Conservation (phyloP, 2,797 vertebrate genomes). For the Alfaro cultratus region DNA sequence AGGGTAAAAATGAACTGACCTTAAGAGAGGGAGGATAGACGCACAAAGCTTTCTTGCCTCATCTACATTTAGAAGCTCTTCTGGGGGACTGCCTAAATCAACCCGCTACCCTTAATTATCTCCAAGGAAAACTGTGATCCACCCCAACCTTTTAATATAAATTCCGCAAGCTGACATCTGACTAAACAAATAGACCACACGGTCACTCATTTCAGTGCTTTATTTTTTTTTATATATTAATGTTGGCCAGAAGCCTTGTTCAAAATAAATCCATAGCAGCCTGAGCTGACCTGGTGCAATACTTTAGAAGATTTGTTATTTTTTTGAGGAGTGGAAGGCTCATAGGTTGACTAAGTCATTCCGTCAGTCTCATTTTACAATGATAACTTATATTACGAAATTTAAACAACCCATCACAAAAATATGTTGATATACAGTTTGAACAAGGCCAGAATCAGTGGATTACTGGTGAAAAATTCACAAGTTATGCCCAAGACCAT, state of each 20-base stretch:
- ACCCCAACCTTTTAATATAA: constrained; percentile 3
- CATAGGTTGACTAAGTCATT: background rate
- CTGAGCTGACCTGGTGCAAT: background rate
- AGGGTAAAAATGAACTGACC: constrained; percentile 9
- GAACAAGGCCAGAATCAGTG: background rate
- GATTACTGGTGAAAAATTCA: background rate
- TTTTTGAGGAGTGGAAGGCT: background rate
- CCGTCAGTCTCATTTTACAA: background rate
- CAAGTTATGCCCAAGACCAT: background rate
- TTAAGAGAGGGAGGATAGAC: background rate
- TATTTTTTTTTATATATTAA: constrained; percentile 4
- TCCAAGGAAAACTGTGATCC: constrained; percentile 11
- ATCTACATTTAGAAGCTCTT: background rate
- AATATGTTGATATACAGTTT: background rate
- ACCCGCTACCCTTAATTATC: constrained; percentile 16
- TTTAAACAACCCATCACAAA: background rate
- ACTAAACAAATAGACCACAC: background rate
- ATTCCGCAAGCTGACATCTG: constrained; percentile 3
- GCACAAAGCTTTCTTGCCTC: background rate
- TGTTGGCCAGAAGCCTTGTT: background rate
- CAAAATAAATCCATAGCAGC: background rate
- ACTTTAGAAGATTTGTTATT: background rate
- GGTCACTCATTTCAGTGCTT: background rate
- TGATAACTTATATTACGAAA: background rate
- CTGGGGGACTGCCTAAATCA: constrained; percentile 4